Conservation (phyloP, 2,888 invertebrate genomes). For the Rhyacophila evoluta region DNA sequence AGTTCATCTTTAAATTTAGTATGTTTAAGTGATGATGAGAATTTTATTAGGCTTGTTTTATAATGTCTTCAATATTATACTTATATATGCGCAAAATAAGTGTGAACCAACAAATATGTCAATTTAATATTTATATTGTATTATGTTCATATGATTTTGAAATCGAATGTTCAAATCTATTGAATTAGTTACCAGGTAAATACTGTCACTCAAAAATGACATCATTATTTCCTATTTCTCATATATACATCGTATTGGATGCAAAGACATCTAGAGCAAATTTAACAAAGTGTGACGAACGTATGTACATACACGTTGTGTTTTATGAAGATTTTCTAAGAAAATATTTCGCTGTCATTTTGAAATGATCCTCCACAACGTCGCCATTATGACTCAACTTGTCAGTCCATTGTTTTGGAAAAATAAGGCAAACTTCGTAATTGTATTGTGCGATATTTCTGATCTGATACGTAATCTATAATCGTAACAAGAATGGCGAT, state of each 20-base stretch:
- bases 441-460: not conserved
- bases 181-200: not conserved
- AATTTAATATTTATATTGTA: too few species aligned
- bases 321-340: constrained; percentile 4
- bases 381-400: not conserved
- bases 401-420: constrained; percentile 15
- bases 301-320: not conserved
- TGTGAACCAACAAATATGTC: too few species aligned
- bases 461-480: constrained; percentile 10
- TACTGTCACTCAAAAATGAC: not conserved
- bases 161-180: too few species aligned
- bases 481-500: not conserved
- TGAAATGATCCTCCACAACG: not conserved
- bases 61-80: too few species aligned
- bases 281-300: not conserved
- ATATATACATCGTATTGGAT: not conserved
- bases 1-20: too few species aligned
- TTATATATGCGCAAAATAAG: too few species aligned
- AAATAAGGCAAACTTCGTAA: not conserved
- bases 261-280: constrained; percentile 14
- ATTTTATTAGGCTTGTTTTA: too few species aligned
- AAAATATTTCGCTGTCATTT: not conserved
- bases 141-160: too few species aligned
- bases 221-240: constrained; percentile 9
- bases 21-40: too few species aligned